These are phyloP conservation scores for Phlogophora meticulosa DNA, from an alignment of 2,888 invertebrate species.

Conservation along the genomic window DNA sequence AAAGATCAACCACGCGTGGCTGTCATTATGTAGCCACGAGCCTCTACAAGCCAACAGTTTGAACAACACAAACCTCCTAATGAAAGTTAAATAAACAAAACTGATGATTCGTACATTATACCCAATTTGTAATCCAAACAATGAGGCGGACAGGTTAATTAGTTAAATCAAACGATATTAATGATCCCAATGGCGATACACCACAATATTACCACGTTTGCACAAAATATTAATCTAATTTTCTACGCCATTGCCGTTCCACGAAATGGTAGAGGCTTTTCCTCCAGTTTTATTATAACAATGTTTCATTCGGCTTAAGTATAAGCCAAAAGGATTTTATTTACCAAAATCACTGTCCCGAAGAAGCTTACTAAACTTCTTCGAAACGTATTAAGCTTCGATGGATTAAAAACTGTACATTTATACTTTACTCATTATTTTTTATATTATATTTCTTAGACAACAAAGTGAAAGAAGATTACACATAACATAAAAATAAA, in stretches of 20 bases:
- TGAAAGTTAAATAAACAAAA: not conserved
- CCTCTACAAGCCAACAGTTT: no score
- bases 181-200: conserved; percentile 29
- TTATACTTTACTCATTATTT: no score
- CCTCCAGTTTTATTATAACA: not conserved
- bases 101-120: not conserved
- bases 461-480: not conserved
- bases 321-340: not conserved
- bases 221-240: conserved; percentile 14
- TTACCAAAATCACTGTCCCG: not conserved
- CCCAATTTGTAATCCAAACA: conserved; percentile 20
- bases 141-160: conserved; percentile 13
- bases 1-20: no score
- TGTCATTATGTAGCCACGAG: no score
- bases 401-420: not conserved
- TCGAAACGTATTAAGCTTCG: no score
- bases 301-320: not conserved
- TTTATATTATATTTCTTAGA: conserved; percentile 4
- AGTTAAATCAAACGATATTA: conserved; percentile 30
- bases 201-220: conserved; percentile 13
- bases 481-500: not conserved
- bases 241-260: not conserved
- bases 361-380: not conserved
- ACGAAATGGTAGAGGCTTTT: not conserved
- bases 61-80: not conserved